These are phyloP conservation scores for Notiomystis cincta DNA, from an alignment of 2,113 vertebrate genomes.

Conservation along the genomic window DNA sequence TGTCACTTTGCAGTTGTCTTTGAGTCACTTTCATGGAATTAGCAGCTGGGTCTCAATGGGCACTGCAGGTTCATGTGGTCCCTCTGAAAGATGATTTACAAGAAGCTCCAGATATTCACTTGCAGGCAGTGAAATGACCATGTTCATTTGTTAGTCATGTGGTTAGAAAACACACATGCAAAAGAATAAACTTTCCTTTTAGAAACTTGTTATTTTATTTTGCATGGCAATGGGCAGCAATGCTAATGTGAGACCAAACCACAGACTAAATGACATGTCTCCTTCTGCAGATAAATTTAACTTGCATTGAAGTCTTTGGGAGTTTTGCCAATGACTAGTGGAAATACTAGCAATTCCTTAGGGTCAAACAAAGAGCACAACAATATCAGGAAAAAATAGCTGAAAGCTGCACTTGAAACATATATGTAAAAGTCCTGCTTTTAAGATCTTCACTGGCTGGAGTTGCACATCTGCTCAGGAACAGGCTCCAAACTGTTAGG, in stretches of 20 bases:
- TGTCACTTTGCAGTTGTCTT: background rate
- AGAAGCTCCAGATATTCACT: background rate
- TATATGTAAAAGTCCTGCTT: background rate
- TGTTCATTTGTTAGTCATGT: background rate
- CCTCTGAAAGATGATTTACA: background rate
- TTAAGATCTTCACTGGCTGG: background rate
- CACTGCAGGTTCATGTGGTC: background rate
- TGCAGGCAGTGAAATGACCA: background rate
- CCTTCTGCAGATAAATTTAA: background rate
- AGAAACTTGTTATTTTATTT: constrained; percentile 25
- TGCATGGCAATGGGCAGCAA: background rate
- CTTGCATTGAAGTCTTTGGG: background rate
- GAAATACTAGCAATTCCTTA: background rate
- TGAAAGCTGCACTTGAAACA: background rate
- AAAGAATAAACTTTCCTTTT: background rate
- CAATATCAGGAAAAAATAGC: background rate
- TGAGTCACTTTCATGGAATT: background rate
- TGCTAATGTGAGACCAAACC: background rate
- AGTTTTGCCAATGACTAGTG: background rate
- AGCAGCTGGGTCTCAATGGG: background rate
- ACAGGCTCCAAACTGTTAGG: background rate
- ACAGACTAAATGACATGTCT: background rate
- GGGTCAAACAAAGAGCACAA: background rate
- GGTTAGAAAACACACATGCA: background rate
- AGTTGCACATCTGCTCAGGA: background rate